Base-by-base conservation (phyloP, 1,140 invertebrate species). In the Schlechtendalia chinensis region DNA sequence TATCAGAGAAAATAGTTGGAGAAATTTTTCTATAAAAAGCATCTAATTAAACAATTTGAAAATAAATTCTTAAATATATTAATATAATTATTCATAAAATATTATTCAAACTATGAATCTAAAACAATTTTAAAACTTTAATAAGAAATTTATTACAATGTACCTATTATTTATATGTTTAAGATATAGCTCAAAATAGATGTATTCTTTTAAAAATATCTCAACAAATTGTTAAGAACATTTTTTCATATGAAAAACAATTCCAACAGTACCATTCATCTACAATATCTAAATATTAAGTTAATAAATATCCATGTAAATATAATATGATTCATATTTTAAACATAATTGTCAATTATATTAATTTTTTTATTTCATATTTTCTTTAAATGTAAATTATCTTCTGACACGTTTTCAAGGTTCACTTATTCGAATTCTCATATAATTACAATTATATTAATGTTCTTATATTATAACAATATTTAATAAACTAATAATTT, bases 11-110 rank as follows among this genome's bases (percentile, higher is more conserved):
- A 67, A 67, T 11, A 22, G 14, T 5, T 67, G 63, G 63, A 39
- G 32, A 67, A 45, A 45, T 1, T 67, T 67, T 67, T 32, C 63
- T 45, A 67, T 67, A n/a, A 67, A 67, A 67, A 67, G 63, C 39
- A 67, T 10, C 32, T 50, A 50, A 5, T 39, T 4, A 39, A 39
- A 39, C 32, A 8, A 39, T 3, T 39, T 39, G 8, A 8, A 39
- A 39, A 8, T 8, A 39, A 39, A 39, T 39, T 39, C 3, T 39
- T 39, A 39, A 3, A 8, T 39, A 39, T n/a, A n/a, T n/a, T n/a
- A n/a, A n/a, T n/a, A n/a, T n/a, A n/a, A n/a, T n/a, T n/a, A n/a
- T n/a, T n/a, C n/a, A n/a, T n/a, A n/a, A n/a, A n/a, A n/a, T n/a
- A n/a, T n/a, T n/a, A n/a, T n/a, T n/a, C n/a, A n/a, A n/a, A n/a